Conservation (phyloP, 2,797 vertebrate genomes). For the Chiloscyllium punctatum region DNA sequence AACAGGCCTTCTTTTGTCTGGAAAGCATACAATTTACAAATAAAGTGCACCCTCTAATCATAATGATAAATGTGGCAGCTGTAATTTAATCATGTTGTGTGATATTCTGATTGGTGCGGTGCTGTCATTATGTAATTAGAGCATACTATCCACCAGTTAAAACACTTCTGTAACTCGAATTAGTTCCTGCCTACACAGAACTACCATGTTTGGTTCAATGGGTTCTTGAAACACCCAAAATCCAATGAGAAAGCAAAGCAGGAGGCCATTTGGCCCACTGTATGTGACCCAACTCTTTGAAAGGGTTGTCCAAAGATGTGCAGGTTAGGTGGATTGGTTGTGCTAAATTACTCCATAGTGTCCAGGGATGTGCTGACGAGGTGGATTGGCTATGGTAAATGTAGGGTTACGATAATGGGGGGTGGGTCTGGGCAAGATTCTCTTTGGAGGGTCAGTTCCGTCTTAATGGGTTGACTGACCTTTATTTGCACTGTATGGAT, state of each 20-base stretch:
- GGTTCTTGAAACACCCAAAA: not conserved
- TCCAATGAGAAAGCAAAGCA: not conserved
- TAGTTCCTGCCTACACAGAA: not conserved
- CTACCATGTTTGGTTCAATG: not conserved
- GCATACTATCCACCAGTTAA: not conserved
- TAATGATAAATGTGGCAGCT: not conserved
- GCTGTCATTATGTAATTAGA: conserved; percentile 2
- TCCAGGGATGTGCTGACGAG: no score
- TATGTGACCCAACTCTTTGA: not conserved
- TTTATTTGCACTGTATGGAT: no score
- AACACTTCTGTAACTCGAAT: not conserved
- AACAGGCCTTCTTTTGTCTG: not conserved
- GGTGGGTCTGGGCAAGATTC: no score
- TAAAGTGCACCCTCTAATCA: conserved; percentile 16
- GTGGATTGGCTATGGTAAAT: no score
- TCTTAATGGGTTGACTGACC: no score
- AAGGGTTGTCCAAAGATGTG: not conserved
- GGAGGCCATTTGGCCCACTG: not conserved
- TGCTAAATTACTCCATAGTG: no score
- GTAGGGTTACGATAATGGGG: no score
- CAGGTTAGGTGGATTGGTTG: no score
- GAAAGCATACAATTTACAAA: conserved; percentile 19
- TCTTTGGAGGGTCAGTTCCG: no score
- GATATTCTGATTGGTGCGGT: not conserved
- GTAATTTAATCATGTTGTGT: not conserved